These are phyloP conservation scores for Artemia sp. DNA, from an alignment of 2,888 invertebrate species.

Conservation along the genomic window DNA sequence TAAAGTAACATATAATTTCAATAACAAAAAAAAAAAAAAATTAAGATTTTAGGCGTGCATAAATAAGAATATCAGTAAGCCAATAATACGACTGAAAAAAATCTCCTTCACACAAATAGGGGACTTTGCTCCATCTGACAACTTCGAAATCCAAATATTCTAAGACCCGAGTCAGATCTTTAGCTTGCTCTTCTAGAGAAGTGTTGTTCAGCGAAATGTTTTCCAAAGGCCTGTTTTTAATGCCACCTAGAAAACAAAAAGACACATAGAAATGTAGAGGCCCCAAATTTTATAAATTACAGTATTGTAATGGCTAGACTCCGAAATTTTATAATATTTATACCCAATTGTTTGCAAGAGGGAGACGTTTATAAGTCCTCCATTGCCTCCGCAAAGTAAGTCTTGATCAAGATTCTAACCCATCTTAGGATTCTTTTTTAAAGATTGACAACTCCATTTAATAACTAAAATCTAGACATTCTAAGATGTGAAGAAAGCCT, in stretches of 20 bases:
- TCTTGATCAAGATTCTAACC: too few relatives aligned
- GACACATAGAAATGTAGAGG: not conserved
- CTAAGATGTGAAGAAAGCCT: too few relatives aligned
- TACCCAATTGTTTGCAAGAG: too few relatives aligned
- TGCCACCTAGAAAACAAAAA: not conserved
- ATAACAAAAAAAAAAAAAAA: constrained; percentile 20
- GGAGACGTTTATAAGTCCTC: too few relatives aligned
- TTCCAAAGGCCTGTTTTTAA: constrained; percentile 30
- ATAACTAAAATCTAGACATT: too few relatives aligned
- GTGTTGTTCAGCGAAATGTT: constrained; percentile 31
- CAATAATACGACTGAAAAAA: constrained; percentile 45
- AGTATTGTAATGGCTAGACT: too few relatives aligned
- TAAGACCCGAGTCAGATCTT: constrained; percentile 36
- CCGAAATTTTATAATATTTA: too few relatives aligned
- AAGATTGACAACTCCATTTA: too few relatives aligned
- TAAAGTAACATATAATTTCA: constrained; percentile 24
- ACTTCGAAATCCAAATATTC: constrained; percentile 54
- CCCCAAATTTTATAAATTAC: too few relatives aligned
- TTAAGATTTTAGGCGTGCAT: not conserved
- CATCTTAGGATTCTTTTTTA: too few relatives aligned
- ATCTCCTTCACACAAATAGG: constrained; percentile 94
- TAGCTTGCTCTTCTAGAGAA: constrained; percentile 35
- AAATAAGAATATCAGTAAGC: constrained; percentile 35
- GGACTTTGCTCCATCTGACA: constrained; percentile 69
- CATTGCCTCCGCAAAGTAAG: too few relatives aligned